Conservation (phyloP, 2,888 invertebrate species). For the Hymenopus coronatus region DNA sequence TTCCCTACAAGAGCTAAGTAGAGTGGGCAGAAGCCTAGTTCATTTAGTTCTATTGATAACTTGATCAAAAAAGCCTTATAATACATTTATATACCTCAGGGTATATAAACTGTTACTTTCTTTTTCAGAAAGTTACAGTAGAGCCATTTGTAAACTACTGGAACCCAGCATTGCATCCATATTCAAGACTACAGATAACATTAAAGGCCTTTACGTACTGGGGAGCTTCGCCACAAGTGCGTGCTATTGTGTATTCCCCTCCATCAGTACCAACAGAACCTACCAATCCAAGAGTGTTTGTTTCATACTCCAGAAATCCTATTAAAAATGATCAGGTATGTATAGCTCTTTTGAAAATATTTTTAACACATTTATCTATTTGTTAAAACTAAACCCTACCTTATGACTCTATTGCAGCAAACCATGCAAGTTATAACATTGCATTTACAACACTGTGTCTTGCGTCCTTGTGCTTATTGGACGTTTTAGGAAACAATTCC, state of each 20-base stretch:
- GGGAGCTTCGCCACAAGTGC: slow-evolving; percentile 68
- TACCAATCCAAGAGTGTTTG: slow-evolving; percentile 67
- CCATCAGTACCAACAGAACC: slow-evolving; percentile 78
- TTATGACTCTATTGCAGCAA: no score
- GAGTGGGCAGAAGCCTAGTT: no score
- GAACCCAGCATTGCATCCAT: slow-evolving; percentile 53
- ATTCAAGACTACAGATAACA: slow-evolving; percentile 67
- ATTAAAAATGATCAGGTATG: slow-evolving; percentile 40
- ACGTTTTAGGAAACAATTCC: no score
- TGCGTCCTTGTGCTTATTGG: no score
- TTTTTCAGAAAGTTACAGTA: slow-evolving; percentile 39
- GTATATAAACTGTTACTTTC: neutral
- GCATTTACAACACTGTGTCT: no score
- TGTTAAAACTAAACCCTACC: neutral
- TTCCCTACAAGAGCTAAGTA: no score
- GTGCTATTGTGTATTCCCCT: slow-evolving; percentile 68
- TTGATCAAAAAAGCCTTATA: neutral
- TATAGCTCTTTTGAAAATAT: neutral
- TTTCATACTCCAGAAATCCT: slow-evolving; percentile 54
- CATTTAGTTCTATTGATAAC: neutral
- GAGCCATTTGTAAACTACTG: slow-evolving; percentile 24
- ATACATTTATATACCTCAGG: neutral
- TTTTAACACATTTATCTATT: neutral
- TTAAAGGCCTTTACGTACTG: slow-evolving; percentile 82
- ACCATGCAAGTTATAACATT: no score